These are phyloP conservation scores for Battus philenor DNA, from an alignment of 1,140 invertebrate species.

Conservation along the genomic window DNA sequence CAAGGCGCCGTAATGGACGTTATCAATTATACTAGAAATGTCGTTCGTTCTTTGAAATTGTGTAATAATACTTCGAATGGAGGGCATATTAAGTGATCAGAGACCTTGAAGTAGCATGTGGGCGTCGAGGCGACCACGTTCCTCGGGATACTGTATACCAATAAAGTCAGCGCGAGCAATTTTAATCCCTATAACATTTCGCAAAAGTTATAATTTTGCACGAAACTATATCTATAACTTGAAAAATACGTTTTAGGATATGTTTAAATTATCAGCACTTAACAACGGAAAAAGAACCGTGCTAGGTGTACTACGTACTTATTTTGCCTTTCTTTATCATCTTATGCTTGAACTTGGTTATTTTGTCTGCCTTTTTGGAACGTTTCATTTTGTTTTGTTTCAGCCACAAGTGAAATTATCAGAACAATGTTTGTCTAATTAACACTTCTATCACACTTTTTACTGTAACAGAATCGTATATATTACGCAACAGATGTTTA, in stretches of 20 bases:
- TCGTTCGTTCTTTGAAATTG: conserved; percentile 12
- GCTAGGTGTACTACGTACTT: conserved; percentile 52
- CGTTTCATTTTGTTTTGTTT: conserved; percentile 34
- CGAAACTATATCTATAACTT: background rate
- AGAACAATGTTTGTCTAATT: background rate
- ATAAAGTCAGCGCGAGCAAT: conserved; percentile 3
- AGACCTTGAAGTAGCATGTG: conserved; percentile 46
- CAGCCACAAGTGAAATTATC: background rate
- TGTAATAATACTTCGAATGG: conserved; percentile 10
- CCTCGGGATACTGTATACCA: conserved; percentile 10
- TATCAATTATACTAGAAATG: conserved; percentile 13
- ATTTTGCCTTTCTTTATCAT: conserved; percentile 57
- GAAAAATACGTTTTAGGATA: background rate
- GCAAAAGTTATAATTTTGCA: background rate
- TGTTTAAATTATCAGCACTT: conserved; percentile 13
- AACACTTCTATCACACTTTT: background rate
- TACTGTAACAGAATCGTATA: background rate
- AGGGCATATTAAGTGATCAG: conserved; percentile 16
- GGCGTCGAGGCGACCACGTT: conserved; percentile 42
- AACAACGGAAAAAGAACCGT: conserved; percentile 10
- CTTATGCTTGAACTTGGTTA: conserved; percentile 59
- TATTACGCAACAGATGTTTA: background rate
- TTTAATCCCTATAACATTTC: background rate
- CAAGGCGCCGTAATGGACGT: conserved; percentile 9
- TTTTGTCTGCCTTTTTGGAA: conserved; percentile 51